Base-by-base conservation (phyloP, 2,888 invertebrate genomes). In the Synanthedon vespiformis region DNA sequence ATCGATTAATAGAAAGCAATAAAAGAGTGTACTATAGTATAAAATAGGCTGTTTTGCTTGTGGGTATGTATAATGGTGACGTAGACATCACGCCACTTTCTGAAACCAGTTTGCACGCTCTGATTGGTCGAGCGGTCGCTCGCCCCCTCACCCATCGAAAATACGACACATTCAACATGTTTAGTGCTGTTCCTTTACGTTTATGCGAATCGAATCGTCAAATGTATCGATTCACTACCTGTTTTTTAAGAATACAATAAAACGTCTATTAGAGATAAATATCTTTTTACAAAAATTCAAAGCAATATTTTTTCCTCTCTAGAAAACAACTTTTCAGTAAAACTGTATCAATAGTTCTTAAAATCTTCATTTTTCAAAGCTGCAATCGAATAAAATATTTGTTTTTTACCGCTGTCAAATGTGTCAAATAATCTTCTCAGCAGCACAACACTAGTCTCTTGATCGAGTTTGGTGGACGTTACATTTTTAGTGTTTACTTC, bases 11-110 rank as follows among this genome's bases (percentile, higher is more conserved):
- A 34, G 34, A 8, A 34, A 34, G 10, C 34, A 6, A 27, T 27
- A 27, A 34, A 34, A 34, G 6, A 34, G 34, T 34, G 34, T 40
- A 14, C 2, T 51, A 49, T 40, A 51, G 50, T 50, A 50, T 67
- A 68, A 58, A 34, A 22, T 10, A 34, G 34, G 6, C 34, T 34
- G 10, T 34, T 34, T 34, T 10, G 10, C 34, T 34, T 34, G 34
- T 34, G 34, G 34, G 61, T 70, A 60, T 70, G 61, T 67, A 68
- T 56, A 57, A 54, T 22, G 58, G 64, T 80, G 84, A 82, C 83
- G 84, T 82, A 74, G 81, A 51, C 81, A 86, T 86, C 86, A 86
- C 86, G 86, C 86, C 86, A 86, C 86, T 77, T 83, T 77, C 54
- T 72, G 68, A 73, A 73, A 66, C 66, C 65, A 60, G 60, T 72